phyloP scores from a whole-genome alignment of 2,113 vertebrate species.

The Pleuronectes platessa region DNA sequence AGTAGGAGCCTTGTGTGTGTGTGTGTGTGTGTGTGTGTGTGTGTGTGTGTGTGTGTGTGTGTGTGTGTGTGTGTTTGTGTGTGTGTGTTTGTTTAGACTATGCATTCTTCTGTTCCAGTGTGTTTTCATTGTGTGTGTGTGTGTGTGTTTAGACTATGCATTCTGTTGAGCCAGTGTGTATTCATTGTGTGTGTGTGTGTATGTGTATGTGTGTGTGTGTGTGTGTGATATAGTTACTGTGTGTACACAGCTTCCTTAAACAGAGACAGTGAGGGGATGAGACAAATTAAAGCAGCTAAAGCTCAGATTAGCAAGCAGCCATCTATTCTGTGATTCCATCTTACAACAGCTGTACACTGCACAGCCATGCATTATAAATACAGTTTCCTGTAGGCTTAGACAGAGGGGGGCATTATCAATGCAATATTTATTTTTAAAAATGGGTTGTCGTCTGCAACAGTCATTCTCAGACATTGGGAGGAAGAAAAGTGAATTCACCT shows the following conservation, averaged over 20 bases:
- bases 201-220: neutral
- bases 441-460: neutral
- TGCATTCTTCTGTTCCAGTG: neutral
- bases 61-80: neutral
- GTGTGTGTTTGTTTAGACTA: neutral
- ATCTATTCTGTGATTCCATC: slow-evolving; percentile 49
- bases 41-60: neutral
- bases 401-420: neutral
- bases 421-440: neutral
- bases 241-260: slow-evolving; percentile 14
- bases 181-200: neutral
- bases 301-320: slow-evolving; percentile 57
- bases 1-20: slow-evolving; percentile 12
- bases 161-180: slow-evolving; percentile 9
- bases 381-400: neutral
- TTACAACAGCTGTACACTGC: slow-evolving; percentile 30
- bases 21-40: slow-evolving; percentile 4
- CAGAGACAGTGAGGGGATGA: slow-evolving; percentile 38
- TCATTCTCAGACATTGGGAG: neutral
- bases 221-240: neutral
- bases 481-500: neutral
- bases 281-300: slow-evolving; percentile 51
- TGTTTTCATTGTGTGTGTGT: neutral
- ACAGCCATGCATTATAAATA: slow-evolving; percentile 42
- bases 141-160: neutral